Conservation (phyloP, 2,888 invertebrate species). For the Reticulitermes lucifugus region DNA sequence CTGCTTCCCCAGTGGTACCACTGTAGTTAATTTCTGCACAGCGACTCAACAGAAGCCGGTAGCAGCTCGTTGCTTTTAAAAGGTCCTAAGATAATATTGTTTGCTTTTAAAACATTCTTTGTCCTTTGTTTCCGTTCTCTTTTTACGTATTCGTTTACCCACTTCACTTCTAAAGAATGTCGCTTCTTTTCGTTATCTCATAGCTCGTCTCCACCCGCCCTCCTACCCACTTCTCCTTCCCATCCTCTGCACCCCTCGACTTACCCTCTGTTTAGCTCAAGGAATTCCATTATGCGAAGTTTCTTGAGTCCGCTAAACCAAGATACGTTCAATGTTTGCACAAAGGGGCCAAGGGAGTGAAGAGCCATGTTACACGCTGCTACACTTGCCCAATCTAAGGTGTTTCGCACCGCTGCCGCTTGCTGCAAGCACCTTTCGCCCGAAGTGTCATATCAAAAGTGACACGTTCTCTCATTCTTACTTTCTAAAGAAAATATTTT, state of each 20-base stretch:
- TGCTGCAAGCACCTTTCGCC: neutral
- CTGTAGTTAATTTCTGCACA: slow-evolving; percentile 41
- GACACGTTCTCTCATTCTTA: neutral
- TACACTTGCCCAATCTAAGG: neutral
- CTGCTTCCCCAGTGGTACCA: neutral
- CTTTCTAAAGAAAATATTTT: too few species aligned
- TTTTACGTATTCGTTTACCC: slow-evolving; percentile 45
- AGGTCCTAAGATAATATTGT: slow-evolving; percentile 49
- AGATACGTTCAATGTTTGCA: slow-evolving; percentile 44
- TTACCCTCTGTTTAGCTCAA: slow-evolving; percentile 31
- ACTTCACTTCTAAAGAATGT: slow-evolving; percentile 46
- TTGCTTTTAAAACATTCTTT: slow-evolving; percentile 52
- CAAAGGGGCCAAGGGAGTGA: slow-evolving; percentile 29
- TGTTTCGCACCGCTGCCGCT: neutral
- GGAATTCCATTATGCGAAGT: slow-evolving; percentile 47
- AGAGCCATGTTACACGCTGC: slow-evolving; percentile 34
- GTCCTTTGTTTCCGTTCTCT: slow-evolving; percentile 42
- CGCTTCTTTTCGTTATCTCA: slow-evolving; percentile 45
- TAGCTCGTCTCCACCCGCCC: neutral
- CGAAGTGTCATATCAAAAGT: neutral
- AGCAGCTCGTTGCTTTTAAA: slow-evolving; percentile 40
- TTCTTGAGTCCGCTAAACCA: slow-evolving; percentile 41
- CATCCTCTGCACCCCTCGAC: neutral
- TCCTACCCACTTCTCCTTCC: neutral
- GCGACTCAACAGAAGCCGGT: neutral